Percentiles rank a stretch among this genome's conserved stretches.
Conservation (phyloP, 2,888 invertebrate species). For the Tachystola acroxantha region DNA sequence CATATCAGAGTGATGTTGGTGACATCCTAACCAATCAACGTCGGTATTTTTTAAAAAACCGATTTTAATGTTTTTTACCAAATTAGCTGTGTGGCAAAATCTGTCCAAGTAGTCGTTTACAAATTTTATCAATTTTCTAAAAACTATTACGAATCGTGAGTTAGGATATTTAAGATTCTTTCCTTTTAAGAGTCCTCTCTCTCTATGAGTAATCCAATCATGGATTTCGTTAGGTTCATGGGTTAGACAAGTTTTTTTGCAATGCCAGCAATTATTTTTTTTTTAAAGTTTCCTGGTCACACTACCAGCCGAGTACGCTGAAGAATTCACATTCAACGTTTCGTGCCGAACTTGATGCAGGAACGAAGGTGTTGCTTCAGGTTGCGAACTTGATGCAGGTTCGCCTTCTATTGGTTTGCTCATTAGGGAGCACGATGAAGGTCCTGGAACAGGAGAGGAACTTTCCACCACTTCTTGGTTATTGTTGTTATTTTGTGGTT, state of each 20-base stretch:
- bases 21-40: slow-evolving; percentile 4
- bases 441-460: neutral
- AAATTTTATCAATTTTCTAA: neutral
- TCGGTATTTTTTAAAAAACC: neutral
- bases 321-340: neutral
- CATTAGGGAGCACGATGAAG: neutral
- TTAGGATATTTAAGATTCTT: slow-evolving; percentile 1
- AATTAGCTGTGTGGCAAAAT: neutral
- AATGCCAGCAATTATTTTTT: neutral
- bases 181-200: neutral
- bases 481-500: neutral
- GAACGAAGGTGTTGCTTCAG: neutral
- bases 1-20: neutral
- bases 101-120: neutral
- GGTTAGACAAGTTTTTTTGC: neutral
- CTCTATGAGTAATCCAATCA: neutral
- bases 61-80: neutral
- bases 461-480: neutral
- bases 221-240: neutral
- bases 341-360: neutral
- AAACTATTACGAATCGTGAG: neutral
- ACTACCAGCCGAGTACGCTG: slow-evolving; percentile 2
- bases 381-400: neutral
- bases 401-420: neutral
- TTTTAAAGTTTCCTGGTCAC: neutral